phyloP scores from a whole-genome alignment of 1,140 invertebrate genomes.

The Anastrepha ludens region DNA sequence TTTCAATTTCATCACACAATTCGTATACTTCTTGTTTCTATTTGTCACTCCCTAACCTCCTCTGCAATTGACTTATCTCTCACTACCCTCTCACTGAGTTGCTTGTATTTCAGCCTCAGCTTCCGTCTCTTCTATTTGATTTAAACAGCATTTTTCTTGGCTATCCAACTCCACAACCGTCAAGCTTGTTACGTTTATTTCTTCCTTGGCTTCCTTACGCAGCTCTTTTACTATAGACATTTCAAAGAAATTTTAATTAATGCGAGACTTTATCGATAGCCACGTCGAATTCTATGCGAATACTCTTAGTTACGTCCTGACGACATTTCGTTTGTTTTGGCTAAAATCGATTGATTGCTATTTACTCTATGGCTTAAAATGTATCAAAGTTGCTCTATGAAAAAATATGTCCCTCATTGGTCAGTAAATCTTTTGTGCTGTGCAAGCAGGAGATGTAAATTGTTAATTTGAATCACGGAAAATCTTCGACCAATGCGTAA shows the following conservation, averaged over 20 bases:
- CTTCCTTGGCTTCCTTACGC: too few relatives aligned
- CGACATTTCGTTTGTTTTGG: not conserved
- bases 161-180: too few relatives aligned
- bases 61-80: not conserved
- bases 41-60: not conserved
- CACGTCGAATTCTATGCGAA: not conserved
- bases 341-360: not conserved
- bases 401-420: not conserved
- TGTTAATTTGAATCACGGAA: not conserved
- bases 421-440: not conserved
- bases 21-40: conserved; percentile 11
- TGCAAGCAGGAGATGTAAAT: not conserved
- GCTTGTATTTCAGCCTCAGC: not conserved
- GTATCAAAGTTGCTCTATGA: not conserved
- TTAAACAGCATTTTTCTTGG: not conserved
- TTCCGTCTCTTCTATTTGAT: not conserved
- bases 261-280: conserved; percentile 22
- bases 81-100: not conserved
- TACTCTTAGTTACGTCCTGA: not conserved
- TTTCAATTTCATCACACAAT: not conserved
- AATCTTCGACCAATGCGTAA: not conserved
- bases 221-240: too few relatives aligned
- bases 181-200: too few relatives aligned
- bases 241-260: conserved; percentile 27
- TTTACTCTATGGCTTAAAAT: not conserved